Percentiles rank a stretch among this genome's conserved stretches.
phyloP scores from a whole-genome alignment of 2,888 invertebrate species.

The Eristalis tenax region DNA sequence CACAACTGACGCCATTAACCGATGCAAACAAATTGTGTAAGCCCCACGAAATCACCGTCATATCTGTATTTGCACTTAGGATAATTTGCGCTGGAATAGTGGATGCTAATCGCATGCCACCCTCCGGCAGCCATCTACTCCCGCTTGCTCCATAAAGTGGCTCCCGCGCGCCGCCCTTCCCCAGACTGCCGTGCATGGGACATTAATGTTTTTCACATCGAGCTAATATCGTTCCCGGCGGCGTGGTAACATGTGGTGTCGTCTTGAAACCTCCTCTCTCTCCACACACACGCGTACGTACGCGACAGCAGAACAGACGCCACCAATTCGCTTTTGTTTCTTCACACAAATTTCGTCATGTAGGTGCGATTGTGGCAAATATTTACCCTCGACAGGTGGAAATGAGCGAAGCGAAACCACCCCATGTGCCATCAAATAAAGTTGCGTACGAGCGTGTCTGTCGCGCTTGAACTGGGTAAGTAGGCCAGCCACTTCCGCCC shows the following conservation, averaged over 20 bases:
- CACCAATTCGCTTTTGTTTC: not conserved
- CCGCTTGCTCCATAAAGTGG: not conserved
- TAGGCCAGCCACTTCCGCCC: constrained; percentile 37
- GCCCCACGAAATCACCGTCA: constrained; percentile 7
- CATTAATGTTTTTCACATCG: constrained; percentile 10
- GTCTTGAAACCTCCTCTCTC: not conserved
- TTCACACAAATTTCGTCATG: constrained; percentile 6
- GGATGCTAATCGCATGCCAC: constrained; percentile 39
- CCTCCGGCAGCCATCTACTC: not conserved
- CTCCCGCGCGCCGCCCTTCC: not conserved
- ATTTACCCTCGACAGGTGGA: constrained; percentile 28
- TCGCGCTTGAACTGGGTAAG: constrained; percentile 27
- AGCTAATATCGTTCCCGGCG: constrained; percentile 13
- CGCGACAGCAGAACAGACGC: not conserved
- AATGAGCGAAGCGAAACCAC: not conserved
- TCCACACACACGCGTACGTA: not conserved
- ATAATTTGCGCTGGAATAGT: constrained; percentile 11
- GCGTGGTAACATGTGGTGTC: constrained; percentile 25
- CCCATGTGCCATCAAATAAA: constrained; percentile 3
- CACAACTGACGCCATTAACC: not conserved
- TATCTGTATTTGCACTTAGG: constrained; percentile 45
- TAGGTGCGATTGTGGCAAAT: constrained; percentile 28
- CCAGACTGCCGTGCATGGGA: not conserved
- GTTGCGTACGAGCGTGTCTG: constrained; percentile 6
- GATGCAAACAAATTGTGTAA: constrained; percentile 21